Evolutionary conservation across 2,888 invertebrate genomes (phyloP).

Genomic region (Xestia c-nigrum): DNA sequence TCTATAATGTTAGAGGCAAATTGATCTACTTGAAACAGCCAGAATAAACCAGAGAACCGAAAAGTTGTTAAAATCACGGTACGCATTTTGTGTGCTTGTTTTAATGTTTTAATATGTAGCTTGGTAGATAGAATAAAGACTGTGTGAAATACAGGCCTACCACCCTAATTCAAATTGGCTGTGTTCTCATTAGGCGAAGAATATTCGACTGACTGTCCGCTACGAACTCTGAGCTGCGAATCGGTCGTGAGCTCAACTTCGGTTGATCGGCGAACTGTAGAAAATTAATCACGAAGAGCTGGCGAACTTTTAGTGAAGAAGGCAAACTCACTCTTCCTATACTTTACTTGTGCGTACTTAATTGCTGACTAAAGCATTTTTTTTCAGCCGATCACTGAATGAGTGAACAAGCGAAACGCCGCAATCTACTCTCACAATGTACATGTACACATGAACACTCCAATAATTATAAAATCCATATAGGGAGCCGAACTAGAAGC

Average conservation of each 20-base stretch:
- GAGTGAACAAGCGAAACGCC: neutral
- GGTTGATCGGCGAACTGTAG: neutral
- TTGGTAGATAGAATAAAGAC: neutral
- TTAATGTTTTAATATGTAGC: neutral
- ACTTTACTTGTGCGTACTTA: too few species aligned
- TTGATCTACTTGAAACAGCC: neutral
- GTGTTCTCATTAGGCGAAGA: neutral
- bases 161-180: neutral
- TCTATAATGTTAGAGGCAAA: conserved; percentile 2
- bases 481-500: neutral
- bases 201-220: neutral
- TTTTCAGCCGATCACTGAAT: neutral
- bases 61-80: neutral
- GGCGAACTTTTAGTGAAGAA: neutral
- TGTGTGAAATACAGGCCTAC: neutral
- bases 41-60: neutral
- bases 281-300: neutral
- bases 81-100: neutral
- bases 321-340: too few species aligned
- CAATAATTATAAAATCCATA: neutral
- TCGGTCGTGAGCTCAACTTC: neutral
- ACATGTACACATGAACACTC: neutral
- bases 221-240: neutral
- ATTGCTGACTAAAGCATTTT: neutral
- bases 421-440: neutral